A percentile compares a stretch with the other conserved stretches of the same genome.
phyloP scores from a whole-genome alignment of 2,797 vertebrate species.

The Myotis vivesi region DNA sequence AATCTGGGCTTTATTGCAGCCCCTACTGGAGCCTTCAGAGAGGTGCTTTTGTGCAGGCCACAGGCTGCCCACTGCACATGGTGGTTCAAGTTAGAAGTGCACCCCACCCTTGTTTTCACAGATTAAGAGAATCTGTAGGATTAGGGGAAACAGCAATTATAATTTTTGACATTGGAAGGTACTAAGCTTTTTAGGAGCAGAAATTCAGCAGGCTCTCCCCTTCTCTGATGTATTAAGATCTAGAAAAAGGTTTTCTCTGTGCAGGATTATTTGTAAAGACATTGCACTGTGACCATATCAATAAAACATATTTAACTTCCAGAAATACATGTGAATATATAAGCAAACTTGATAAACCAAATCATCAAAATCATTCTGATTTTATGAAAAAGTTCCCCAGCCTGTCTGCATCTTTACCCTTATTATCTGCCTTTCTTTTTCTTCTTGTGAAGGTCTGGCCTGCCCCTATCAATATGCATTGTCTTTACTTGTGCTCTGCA shows the following conservation, averaged over 20 bases:
- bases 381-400: neutral
- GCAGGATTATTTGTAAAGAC: neutral
- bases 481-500: neutral
- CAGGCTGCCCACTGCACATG: too few species aligned
- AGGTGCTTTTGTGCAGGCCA: neutral
- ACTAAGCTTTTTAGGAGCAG: neutral
- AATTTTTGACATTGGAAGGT: neutral
- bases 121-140: neutral
- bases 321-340: neutral
- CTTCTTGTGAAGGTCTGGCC: neutral
- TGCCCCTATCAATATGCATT: neutral
- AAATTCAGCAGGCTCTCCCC: neutral
- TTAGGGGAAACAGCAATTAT: neutral
- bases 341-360: slow-evolving; percentile 19
- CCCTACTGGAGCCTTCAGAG: neutral
- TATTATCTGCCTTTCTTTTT: neutral
- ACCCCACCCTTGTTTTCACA: neutral
- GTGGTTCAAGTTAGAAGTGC: neutral
- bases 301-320: neutral
- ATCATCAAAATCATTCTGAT: neutral
- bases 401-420: neutral
- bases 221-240: neutral
- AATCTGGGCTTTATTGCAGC: neutral
- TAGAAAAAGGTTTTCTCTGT: neutral
- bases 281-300: neutral